A percentile compares a stretch with the other conserved stretches of the same genome.
Conservation (phyloP, 2,113 vertebrate genomes). For the Embiotoca jacksoni region DNA sequence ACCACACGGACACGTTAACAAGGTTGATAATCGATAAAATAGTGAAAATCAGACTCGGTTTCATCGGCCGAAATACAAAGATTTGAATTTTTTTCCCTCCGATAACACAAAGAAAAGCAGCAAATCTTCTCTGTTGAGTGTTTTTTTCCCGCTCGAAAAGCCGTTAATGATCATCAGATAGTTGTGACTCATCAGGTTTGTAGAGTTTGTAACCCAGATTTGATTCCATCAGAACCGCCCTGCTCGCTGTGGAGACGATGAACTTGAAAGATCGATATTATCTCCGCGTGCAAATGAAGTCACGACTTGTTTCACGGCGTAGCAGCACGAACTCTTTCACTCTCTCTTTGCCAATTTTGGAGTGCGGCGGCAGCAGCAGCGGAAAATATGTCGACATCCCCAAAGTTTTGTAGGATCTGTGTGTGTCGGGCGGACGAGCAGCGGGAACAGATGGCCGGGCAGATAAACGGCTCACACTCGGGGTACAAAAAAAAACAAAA, state of each 20-base stretch:
- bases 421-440: neutral
- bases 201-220: neutral
- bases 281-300: neutral
- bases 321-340: too few species aligned
- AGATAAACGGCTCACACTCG: slow-evolving; percentile 38
- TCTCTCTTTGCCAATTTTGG: too few species aligned
- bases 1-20: too few species aligned
- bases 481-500: neutral
- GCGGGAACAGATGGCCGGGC: slow-evolving; percentile 49
- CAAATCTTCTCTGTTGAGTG: too few species aligned
- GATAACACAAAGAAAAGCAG: too few species aligned
- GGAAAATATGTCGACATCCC: slow-evolving; percentile 6
- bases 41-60: too few species aligned
- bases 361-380: too few species aligned
- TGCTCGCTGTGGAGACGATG: neutral
- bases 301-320: too few species aligned
- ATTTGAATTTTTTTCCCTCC: too few species aligned
- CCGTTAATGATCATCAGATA: neutral
- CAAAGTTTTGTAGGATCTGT: slow-evolving; percentile 3
- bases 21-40: too few species aligned
- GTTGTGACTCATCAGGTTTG: too few species aligned
- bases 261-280: neutral
- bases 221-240: neutral
- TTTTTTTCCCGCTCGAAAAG: neutral
- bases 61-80: too few species aligned